Base-by-base conservation (phyloP, 2,113 vertebrate species). In the Zosterops japonicus region DNA sequence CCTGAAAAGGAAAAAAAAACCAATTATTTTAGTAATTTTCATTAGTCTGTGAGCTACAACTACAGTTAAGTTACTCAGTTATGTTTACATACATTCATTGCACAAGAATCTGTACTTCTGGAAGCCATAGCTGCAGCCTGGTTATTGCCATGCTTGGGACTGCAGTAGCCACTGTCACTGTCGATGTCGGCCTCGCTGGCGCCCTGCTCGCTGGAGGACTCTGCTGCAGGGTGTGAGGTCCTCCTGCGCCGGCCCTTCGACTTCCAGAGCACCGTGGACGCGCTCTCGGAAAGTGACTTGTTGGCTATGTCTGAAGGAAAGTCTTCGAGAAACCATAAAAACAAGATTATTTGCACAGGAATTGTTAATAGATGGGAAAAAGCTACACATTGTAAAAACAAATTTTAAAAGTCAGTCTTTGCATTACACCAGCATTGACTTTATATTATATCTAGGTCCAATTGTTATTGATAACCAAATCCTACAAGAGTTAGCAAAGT, bases 121-220 rank as follows among this genome's bases (percentile, higher is more conserved):
- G 98, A 95, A 61, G 97, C 46, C 52, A 96, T 65, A 17, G 94
- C 46, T 35, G 75, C 78, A 10, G 97, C 98, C 96, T 99, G 99
- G 97, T 98, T 99, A 87, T 97, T 97, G 94, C 97, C 97, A 95
- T 99, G 99, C 87, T 99, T 99, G 50, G 99, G 99, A 88, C 99
- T 99, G 79, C 99, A 99, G 69, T 99, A 99, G 41, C 99, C 99
- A 39, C 99, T 99, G 88, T 99, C 99, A 14, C 99, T 99, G 98
- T 99, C 99, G 33, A 99, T 99, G 88, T 99, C 99, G 0, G 99
- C 99, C 97, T 99, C 99, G 5, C 99, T 99, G 19, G 98, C 98
- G 0, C 99, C 99, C 84, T 99, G 99, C 49, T 99, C 99, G 11
- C 98, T 99, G 35, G 99, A 99, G 44, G 98, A 98, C 60, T 99